Base-by-base conservation (phyloP, 2,113 vertebrate genomes). In the Lipophrys pholis region DNA sequence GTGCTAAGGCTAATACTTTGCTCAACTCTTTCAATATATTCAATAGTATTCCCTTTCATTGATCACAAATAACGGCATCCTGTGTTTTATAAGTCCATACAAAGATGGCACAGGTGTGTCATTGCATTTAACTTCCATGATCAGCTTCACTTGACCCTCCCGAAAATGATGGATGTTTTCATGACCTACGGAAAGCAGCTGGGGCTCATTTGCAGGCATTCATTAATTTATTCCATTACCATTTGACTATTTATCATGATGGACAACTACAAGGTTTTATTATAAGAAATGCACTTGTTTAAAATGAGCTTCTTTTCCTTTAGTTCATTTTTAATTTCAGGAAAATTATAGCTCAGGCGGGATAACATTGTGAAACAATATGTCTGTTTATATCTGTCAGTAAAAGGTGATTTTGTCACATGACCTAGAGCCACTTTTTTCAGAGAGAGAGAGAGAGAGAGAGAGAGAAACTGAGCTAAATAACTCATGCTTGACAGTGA, bases 81-180 rank as follows among this genome's bases (percentile, higher is more conserved):
- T n/a, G n/a, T n/a, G n/a, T n/a, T n/a, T n/a, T n/a, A n/a, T n/a
- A 30, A 30, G 21, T 30, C 21, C 38, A 14, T 43, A 14, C 46
- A 14, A 11, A 38, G 8, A 17, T 39, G 42, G 42, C n/a, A 14
- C 48, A 53, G 30, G 39, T 52, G 56, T 16, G 17, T 42, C 1
- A 5, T 48, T 59, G 21, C 21, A 30, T 30, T 30, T 60, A 35
- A 59, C 67, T 58, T 42, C 39, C n/a, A 61, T 39, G 40, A 61
- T 11, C 1, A 6, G 17, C 52, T 12, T 40, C 35, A 72, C 41
- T 14, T 72, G 35, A 61, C 11, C 48, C 14, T 5, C 21, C 21
- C 2, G 4, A 30, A 38, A 17, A 2, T 41, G 55, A 43, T 30
- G 38, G 16, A 49, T 52, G 30, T 38, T 38, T 46, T 43, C 52